Evolutionary conservation across 2,888 invertebrate genomes (phyloP), one percentile per base, ranked within the genome.

Genomic region (Sesamia inferens): DNA sequence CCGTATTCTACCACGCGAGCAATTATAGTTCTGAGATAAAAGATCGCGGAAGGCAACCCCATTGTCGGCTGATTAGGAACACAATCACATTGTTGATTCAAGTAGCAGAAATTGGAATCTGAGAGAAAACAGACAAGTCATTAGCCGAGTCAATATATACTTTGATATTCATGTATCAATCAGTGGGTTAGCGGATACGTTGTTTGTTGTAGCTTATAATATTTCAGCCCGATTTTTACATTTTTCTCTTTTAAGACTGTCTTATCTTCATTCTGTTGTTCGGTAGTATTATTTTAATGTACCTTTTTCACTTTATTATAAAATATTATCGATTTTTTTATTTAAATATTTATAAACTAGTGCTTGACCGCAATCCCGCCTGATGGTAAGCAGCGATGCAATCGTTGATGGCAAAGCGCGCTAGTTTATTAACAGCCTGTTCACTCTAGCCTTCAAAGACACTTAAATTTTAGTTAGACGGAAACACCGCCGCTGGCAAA

Each of bases 1-100:
- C n/a, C n/a, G n/a, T n/a, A n/a, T n/a, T n/a, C n/a, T n/a, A n/a
- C n/a, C n/a, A n/a, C n/a, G 58, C 24, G 14, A 58, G 19, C 24
- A 71, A 48, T 71, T 68, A 67, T 31, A 42, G 71, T 71, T 58
- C 47, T 22, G 24, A 58, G 22, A 58, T 58, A 71, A 71, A 71
- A 71, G 58, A 71, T 24, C 22, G 2, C 13, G 57, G 57, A 39
- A 24, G 11, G 19, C 39, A 8, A 42, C 71, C 58, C 47, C 8
- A 42, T 71, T n/a, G 7, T 42, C 47, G 14, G 57, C 48, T 69
- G 11, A 10, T 24, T n/a, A n/a, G 5, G 47, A 19, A 39, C 10
- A 22, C 5, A 16, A 62, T 31, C 39, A 5, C 16, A n/a, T 44
- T 54, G 16, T 68, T 16, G 44, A 68, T 55, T 55, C 54, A 11